Evolutionary conservation across 1,140 invertebrate species (phyloP), one percentile per base, ranked within the genome.

Genomic region (Hycleus phaleratus): DNA sequence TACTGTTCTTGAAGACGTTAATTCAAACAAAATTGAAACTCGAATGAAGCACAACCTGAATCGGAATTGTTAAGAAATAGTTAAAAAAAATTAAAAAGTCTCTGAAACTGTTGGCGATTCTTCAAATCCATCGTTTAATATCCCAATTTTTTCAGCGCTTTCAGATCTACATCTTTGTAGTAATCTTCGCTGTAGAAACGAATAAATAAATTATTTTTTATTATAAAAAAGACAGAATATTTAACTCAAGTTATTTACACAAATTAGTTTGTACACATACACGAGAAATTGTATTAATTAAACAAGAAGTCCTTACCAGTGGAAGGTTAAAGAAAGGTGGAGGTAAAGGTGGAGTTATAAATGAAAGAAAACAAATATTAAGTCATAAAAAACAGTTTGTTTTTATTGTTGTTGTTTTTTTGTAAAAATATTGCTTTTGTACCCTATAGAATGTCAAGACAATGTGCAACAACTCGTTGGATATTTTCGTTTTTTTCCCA

Each of bases 81-180:
- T 18, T 18, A 32, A 32, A 32, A 4, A 32, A 32, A 32, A 32
- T 32, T 7, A 32, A 32, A 32, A 32, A 32, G 32, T 32, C 32
- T 32, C 7, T 32, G 4, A 32, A 32, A 32, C 4, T 3, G 7
- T 32, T 7, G 32, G 4, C 32, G 32, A 32, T 32, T 3, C 32
- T 32, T 32, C 32, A 32, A 4, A 7, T 32, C 32, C 32, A 18
- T 18, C 32, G 7, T 47, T 32, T 81, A 83, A 76, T 81, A 87
- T 74, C 87, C 87, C 73, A 87, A 75, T 74, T 88, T 89, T 77
- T 85, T 86, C 60, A 90, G 77, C 50, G 86, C 84, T 74, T 89
- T 89, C 60, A 89, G 75, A 75, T 90, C 87, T 65, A 90, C 85
- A 71, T 88, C 86, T 69, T 87, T 87, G 70, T 90, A 89, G 77